These are phyloP conservation scores for Matsumurasca onukii DNA, from an alignment of 1,140 invertebrate genomes.

Conservation along the genomic window DNA sequence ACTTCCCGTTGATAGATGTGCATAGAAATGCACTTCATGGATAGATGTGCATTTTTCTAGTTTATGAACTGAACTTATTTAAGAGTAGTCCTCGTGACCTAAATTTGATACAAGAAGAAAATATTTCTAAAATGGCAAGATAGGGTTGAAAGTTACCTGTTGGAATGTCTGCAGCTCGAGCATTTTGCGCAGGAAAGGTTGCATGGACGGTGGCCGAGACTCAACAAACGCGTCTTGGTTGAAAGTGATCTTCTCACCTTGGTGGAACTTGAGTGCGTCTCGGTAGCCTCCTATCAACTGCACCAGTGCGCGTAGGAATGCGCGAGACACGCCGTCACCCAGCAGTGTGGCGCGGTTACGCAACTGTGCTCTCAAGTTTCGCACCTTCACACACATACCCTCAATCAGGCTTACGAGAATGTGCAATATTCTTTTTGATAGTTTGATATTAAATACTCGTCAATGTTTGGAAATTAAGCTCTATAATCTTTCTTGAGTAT, in stretches of 20 bases:
- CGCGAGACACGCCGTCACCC: slow-evolving; percentile 87
- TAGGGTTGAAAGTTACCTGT: slow-evolving; percentile 77
- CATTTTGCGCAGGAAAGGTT: slow-evolving; percentile 88
- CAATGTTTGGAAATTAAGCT: too few relatives aligned
- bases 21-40: not conserved
- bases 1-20: too few relatives aligned
- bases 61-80: too few relatives aligned
- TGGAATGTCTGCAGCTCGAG: slow-evolving; percentile 92
- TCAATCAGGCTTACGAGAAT: too few relatives aligned
- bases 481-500: too few relatives aligned
- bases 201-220: slow-evolving; percentile 75
- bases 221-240: slow-evolving; percentile 82
- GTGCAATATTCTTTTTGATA: too few relatives aligned
- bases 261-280: slow-evolving; percentile 81
- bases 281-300: slow-evolving; percentile 91
- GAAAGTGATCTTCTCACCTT: slow-evolving; percentile 83
- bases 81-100: too few relatives aligned
- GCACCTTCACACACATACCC: slow-evolving; percentile 57
- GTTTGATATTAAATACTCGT: too few relatives aligned
- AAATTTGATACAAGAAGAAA: too few relatives aligned
- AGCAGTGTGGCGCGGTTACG: slow-evolving; percentile 67
- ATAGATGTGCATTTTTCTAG: too few relatives aligned
- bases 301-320: slow-evolving; percentile 87
- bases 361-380: slow-evolving; percentile 67
- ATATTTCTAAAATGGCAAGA: too few relatives aligned